Percentiles rank a stretch among this genome's conserved stretches.
phyloP scores from a whole-genome alignment of 2,888 invertebrate genomes.

The Teleiodes luculella region DNA sequence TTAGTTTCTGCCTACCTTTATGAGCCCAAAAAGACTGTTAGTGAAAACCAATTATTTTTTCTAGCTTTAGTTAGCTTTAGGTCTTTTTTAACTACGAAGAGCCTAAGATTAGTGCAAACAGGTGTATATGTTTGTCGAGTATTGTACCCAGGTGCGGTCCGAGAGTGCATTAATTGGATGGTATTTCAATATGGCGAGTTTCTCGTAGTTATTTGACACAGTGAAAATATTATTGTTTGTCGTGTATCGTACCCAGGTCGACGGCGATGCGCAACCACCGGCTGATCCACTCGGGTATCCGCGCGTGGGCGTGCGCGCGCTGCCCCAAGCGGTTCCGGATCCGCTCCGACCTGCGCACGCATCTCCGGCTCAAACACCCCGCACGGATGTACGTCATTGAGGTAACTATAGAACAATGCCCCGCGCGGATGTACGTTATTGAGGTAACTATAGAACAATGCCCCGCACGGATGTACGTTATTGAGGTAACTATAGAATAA shows the following conservation, averaged over 20 bases:
- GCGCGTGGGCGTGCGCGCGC: conserved; percentile 55
- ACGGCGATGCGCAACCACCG: conserved; percentile 60
- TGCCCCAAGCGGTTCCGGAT: conserved; percentile 58
- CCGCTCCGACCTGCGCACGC: conserved; percentile 54
- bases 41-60: no score
- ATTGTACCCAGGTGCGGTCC: no score
- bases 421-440: conserved; percentile 31
- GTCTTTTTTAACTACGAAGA: no score
- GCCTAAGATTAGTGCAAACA: no score
- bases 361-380: conserved; percentile 52
- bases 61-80: no score
- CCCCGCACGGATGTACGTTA: conserved; percentile 26
- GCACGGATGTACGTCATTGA: conserved; percentile 51
- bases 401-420: conserved; percentile 30
- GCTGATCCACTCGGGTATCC: conserved; percentile 48
- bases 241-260: conserved; percentile 33
- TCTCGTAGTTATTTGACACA: no score
- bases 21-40: no score
- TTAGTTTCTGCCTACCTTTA: no score
- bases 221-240: no score
- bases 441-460: conserved; percentile 39
- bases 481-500: conserved; percentile 43
- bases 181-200: no score
- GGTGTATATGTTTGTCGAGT: no score
- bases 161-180: no score